These are phyloP conservation scores for Araneus ventricosus DNA, from an alignment of 1,140 invertebrate species.

Conservation along the genomic window DNA sequence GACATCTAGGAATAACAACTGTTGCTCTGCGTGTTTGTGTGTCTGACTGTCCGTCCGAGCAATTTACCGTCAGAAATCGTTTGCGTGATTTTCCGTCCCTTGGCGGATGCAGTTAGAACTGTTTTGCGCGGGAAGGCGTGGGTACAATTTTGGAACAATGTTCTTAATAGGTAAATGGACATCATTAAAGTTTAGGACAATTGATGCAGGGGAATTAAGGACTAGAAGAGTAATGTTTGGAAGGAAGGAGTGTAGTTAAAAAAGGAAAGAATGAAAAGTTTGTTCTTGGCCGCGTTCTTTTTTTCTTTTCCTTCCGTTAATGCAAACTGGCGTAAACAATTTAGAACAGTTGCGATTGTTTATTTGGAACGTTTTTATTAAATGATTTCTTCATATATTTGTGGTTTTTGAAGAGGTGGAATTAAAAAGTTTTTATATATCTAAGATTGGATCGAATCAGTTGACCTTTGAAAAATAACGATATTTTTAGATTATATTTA, in stretches of 20 bases:
- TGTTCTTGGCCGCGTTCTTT: not conserved
- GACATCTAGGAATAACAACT: not conserved
- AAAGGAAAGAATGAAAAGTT: not conserved
- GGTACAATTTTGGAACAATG: not conserved
- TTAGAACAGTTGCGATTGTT: not conserved
- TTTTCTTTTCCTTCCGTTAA: not conserved
- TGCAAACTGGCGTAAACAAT: not conserved
- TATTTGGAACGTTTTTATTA: no score
- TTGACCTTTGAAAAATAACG: no score
- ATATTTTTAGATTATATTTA: no score
- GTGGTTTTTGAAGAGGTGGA: no score
- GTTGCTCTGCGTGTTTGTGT: not conserved
- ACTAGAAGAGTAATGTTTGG: not conserved
- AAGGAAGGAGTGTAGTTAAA: not conserved
- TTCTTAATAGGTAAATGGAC: not conserved
- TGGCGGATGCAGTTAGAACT: slow-evolving; percentile 6
- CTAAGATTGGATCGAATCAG: no score
- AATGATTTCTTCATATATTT: no score
- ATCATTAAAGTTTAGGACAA: slow-evolving; percentile 5
- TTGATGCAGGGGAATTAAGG: not conserved
- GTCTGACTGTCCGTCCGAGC: not conserved
- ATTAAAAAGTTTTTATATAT: no score
- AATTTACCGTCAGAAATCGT: not conserved
- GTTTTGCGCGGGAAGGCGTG: not conserved
- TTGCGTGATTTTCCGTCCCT: not conserved